Conservation (phyloP, 1,140 invertebrate genomes). For the Eufriesea mexicana region DNA sequence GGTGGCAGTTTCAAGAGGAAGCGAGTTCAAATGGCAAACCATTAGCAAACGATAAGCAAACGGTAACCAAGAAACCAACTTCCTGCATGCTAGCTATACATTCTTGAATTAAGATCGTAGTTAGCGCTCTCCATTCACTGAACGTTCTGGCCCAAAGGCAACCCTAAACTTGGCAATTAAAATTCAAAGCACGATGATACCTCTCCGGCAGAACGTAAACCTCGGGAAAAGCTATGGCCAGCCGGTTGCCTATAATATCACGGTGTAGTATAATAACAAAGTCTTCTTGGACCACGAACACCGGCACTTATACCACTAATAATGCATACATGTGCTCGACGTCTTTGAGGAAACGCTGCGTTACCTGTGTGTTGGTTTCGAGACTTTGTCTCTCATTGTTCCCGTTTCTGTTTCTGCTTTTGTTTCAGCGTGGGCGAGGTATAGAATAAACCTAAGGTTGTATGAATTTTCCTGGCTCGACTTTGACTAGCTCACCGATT, state of each 20-base stretch:
- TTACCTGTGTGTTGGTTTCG: no score
- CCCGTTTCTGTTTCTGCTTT: no score
- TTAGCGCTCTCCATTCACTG: constrained; percentile 44
- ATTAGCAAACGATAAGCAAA: constrained; percentile 15
- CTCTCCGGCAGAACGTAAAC: constrained; percentile 41
- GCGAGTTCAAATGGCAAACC: neutral
- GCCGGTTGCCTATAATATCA: constrained; percentile 14
- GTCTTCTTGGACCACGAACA: neutral
- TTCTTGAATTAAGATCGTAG: constrained; percentile 40
- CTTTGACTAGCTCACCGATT: no score
- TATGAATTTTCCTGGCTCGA: no score
- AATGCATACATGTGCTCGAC: neutral
- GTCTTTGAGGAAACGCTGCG: no score
- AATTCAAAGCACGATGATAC: constrained; percentile 50
- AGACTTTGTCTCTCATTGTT: no score
- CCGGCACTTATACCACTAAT: neutral
- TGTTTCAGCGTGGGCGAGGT: no score
- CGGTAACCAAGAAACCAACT: constrained; percentile 27
- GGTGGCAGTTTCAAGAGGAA: neutral
- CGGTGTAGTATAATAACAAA: neutral
- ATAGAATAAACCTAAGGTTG: no score
- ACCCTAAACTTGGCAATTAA: constrained; percentile 56
- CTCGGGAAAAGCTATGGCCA: constrained; percentile 41
- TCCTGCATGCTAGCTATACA: neutral
- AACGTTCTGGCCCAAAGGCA: neutral